Evolutionary conservation across 2,888 invertebrate species (phyloP), one percentile per base, ranked within the genome.

Genomic region (Caenorhabditis japonica): DNA sequence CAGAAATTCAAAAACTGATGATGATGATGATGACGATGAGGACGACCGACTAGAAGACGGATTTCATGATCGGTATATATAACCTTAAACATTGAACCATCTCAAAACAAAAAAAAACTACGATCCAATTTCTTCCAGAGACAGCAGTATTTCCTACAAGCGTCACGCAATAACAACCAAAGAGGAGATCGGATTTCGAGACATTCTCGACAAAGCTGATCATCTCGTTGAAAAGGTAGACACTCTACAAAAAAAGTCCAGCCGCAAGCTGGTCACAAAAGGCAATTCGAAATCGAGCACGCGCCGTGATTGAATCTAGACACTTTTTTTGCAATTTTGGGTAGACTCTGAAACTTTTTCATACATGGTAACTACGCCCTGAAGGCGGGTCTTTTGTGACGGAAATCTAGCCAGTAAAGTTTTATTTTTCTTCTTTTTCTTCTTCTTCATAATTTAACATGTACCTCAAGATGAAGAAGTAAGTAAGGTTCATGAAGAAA

Each of bases 121-220:
- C 34, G 23, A 23, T 3, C 44, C 34, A 23, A 23, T 30, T 41
- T 4, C 23, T 68, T 59, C 0, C 55, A 77, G 78, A 62, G 74
- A 72, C 7, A 58, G 71, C 25, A 73, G 73, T n/a, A 52, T 51
- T 17, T 73, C 77, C 10, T 84, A 83, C 71, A 80, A 79, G 53
- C 80, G 85, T n/a, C 85, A 85, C 53, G 82, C 83, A 2, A 81
- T 83, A 33, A 85, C 85, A 10, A 85, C 83, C 19, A 76, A 81
- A 33, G 81, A 83, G 64, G 85, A 85, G 61, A 76, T 76, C 68
- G 80, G 77, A n/a, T 77, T 82, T 53, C 77, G 83, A 21, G 76
- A 79, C 27, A 61, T 76, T 30, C 66, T 85, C 12, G 85, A 85
- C 44, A 59, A 62, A 4, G 85, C 84, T 10, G 85, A 85, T 46